Base-by-base conservation (phyloP, 2,888 invertebrate species). In the Drosophila mimetica region DNA sequence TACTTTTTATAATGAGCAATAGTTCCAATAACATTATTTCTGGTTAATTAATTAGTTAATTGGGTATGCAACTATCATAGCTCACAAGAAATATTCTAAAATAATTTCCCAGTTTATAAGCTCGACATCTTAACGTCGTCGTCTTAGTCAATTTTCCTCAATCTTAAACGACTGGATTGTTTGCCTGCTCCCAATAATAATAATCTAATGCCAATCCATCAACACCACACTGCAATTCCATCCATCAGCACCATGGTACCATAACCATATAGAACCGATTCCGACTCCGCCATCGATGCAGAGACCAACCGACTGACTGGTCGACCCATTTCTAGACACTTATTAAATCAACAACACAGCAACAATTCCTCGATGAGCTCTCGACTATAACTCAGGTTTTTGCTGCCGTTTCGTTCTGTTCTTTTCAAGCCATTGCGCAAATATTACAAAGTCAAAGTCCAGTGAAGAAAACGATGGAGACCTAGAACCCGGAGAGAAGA, bases 391-490 rank as follows among this genome's bases (percentile, higher is more conserved):
- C 16, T 61, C 44, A 41, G 22, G 36, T 14, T 70, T 22, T 46
- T 70, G 60, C 54, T 48, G 44, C 16, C 28, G 28, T 8, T 44
- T 11, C 28, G 28, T 8, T 44, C 44, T 20, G 14, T 14, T 14
- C 55, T 51, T 59, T 70, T 46, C 69, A 46, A 57, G 34, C 55
- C 63, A 59, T 71, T 74, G 65, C 63, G 63, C 72, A 77, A 77
- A 75, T 75, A 76, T 76, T 75, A 64, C 50, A 66, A 64, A 75
- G 76, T 67, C 76, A 77, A 77, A 80, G 77, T 77, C 65, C 77
- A 80, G 73, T 61, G 42, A 52, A 67, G 53, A 64, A 66, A 39
- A 37, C 51, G 51, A 5, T 18, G 39, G 32, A 53, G 41, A 48
- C 22, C 9, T 14, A 41, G 32, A 39, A 18, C 20, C 13, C 14